Evolutionary conservation across 53 echinoderm and acorn worm genomes (phyloP).

Genomic region (Hippasteria phrygiana): DNA sequence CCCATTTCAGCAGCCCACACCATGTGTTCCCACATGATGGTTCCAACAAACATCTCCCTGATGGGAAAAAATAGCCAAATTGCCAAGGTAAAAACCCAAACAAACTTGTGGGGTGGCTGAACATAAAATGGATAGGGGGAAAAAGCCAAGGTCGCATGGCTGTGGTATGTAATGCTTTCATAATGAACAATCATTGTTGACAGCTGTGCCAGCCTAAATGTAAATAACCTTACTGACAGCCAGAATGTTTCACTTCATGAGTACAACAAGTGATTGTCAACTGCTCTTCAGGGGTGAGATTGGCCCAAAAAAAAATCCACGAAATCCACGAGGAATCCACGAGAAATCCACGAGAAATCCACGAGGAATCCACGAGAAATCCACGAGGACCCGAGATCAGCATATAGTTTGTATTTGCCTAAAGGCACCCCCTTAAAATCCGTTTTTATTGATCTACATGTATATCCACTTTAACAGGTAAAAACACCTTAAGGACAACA

Average conservation of each 20-base stretch:
- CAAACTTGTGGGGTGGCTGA: constrained; percentile 34
- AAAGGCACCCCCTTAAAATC: too few species aligned
- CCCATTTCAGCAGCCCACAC: background rate
- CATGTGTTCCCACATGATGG: background rate
- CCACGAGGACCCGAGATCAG: too few species aligned
- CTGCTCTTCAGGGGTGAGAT: too few species aligned
- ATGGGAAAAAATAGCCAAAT: background rate
- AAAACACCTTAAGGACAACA: too few species aligned
- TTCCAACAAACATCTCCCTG: background rate
- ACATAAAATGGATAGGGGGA: background rate
- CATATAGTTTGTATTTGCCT: too few species aligned
- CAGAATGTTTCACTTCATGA: constrained; percentile 44
- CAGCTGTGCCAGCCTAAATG: constrained; percentile 24
- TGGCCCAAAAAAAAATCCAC: too few species aligned
- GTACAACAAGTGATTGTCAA: constrained; percentile 15
- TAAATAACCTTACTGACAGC: constrained; percentile 12
- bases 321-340: too few species aligned
- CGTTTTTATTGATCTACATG: too few species aligned
- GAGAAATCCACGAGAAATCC: too few species aligned
- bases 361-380: too few species aligned
- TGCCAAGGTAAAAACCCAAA: constrained; percentile 21
- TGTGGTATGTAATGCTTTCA: constrained; percentile 55
- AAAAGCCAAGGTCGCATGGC: constrained; percentile 42
- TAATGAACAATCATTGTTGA: constrained; percentile 52
- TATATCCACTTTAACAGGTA: too few species aligned